Conservation (phyloP, 2,113 vertebrate genomes). For the Psittacus erithacus region DNA sequence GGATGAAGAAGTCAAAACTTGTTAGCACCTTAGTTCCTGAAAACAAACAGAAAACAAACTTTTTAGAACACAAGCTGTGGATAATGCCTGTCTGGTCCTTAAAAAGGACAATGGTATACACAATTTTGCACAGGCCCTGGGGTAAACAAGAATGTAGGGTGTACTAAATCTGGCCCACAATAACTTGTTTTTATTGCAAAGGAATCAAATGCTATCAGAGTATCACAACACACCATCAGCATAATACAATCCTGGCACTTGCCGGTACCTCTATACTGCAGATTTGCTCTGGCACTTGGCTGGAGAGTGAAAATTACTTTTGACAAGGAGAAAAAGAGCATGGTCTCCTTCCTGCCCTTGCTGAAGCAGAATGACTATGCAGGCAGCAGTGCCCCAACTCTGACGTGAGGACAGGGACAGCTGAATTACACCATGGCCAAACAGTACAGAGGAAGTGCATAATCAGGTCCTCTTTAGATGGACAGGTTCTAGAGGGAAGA, state of each 20-base stretch:
- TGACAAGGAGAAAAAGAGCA: background rate
- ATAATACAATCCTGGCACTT: conserved; percentile 5
- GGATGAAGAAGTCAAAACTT: conserved; percentile 76
- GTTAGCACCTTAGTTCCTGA: conserved; percentile 79
- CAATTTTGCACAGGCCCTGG: background rate
- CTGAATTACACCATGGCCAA: background rate
- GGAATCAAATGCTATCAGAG: background rate
- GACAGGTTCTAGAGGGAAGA: background rate
- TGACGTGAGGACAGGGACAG: background rate
- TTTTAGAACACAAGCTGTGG: background rate
- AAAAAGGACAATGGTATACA: background rate
- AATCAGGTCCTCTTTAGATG: background rate
- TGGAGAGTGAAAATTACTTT: background rate
- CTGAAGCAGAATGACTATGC: background rate
- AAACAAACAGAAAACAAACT: conserved; percentile 47
- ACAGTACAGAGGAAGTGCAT: background rate
- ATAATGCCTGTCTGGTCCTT: background rate
- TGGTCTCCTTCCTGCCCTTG: background rate
- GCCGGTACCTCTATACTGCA: background rate
- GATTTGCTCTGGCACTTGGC: background rate
- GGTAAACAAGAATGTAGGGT: background rate
- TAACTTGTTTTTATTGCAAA: background rate
- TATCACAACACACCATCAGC: background rate
- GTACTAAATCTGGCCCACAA: background rate
- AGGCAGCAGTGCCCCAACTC: background rate